A percentile compares a stretch with the other conserved stretches of the same genome.
These are phyloP conservation scores for Cyaniris semiargus DNA, from an alignment of 2,888 invertebrate species.

Conservation along the genomic window DNA sequence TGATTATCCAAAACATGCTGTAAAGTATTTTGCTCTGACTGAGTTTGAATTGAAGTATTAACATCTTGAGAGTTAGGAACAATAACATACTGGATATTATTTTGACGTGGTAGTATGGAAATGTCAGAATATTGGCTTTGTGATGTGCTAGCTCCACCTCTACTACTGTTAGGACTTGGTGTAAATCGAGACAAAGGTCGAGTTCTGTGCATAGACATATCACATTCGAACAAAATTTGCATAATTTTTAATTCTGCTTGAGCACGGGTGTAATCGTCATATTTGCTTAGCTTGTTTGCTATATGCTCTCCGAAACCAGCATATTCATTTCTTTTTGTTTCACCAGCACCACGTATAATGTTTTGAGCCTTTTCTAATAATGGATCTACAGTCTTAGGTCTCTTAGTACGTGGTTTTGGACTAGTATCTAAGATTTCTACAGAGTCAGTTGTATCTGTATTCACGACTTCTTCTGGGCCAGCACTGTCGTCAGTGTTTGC, in stretches of 20 bases:
- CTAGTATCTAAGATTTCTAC: not conserved
- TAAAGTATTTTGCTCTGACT: too few species aligned
- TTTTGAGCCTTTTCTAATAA: constrained; percentile 38
- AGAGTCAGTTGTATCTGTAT: constrained; percentile 3
- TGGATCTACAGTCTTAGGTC: constrained; percentile 34
- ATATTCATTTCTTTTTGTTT: constrained; percentile 38
- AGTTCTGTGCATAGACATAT: constrained; percentile 34
- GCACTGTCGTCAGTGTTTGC: not conserved
- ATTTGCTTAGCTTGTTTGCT: constrained; percentile 41
- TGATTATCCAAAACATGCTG: too few species aligned
- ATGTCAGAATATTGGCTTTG: not conserved
- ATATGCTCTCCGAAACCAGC: constrained; percentile 40
- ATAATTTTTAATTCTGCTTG: constrained; percentile 40
- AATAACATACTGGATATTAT: too few species aligned
- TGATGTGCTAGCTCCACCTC: not conserved
- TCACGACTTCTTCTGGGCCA: constrained; percentile 1
- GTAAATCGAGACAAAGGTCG: not conserved
- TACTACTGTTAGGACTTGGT: not conserved
- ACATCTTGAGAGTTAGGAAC: too few species aligned
- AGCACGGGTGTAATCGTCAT: constrained; percentile 40
- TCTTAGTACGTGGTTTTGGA: not conserved
- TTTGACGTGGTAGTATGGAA: not conserved
- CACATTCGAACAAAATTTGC: constrained; percentile 40
- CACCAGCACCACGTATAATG: constrained; percentile 34
- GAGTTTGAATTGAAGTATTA: too few species aligned